Evolutionary conservation across 2,797 vertebrate species (phyloP).

Genomic region (Phataginus tricuspis): DNA sequence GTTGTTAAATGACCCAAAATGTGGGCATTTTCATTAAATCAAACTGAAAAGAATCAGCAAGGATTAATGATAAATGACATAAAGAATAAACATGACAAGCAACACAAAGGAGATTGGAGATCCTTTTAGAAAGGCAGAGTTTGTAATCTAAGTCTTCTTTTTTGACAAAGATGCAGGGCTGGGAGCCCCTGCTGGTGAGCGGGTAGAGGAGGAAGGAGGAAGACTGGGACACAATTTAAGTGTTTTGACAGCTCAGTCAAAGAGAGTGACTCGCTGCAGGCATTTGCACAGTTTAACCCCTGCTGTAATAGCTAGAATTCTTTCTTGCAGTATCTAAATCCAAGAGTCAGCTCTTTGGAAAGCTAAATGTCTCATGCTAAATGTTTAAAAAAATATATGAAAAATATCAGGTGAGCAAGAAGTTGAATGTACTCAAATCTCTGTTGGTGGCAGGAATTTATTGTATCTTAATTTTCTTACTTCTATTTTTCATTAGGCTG

Average conservation of each 20-base stretch:
- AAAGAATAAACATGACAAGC: constrained; percentile 51
- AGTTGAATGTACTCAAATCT: constrained; percentile 21
- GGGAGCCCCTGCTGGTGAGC: neutral
- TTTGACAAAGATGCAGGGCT: constrained; percentile 2
- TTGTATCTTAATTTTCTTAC: constrained; percentile 4
- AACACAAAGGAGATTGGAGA: constrained; percentile 21
- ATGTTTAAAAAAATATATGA: neutral
- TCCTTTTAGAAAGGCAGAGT: constrained; percentile 7
- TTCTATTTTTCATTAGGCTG: constrained; percentile 14
- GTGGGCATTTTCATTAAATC: constrained; percentile 39
- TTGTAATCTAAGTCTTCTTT: constrained; percentile 36
- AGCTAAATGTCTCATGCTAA: neutral
- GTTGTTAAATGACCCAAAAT: constrained; percentile 34
- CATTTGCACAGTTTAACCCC: constrained; percentile 66
- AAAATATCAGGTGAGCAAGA: constrained; percentile 27
- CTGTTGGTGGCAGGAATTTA: constrained; percentile 15
- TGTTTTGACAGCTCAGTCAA: constrained; percentile 74
- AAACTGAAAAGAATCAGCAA: constrained; percentile 16
- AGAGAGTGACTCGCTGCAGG: constrained; percentile 39
- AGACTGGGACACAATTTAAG: constrained; percentile 53
- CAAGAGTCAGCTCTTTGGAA: constrained; percentile 32
- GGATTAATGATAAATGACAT: constrained; percentile 14
- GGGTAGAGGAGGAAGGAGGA: neutral
- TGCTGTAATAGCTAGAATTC: constrained; percentile 15
- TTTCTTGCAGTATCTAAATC: constrained; percentile 1